These are phyloP conservation scores for Mesaphorura yosii DNA, from an alignment of 1,140 invertebrate species.

Conservation along the genomic window DNA sequence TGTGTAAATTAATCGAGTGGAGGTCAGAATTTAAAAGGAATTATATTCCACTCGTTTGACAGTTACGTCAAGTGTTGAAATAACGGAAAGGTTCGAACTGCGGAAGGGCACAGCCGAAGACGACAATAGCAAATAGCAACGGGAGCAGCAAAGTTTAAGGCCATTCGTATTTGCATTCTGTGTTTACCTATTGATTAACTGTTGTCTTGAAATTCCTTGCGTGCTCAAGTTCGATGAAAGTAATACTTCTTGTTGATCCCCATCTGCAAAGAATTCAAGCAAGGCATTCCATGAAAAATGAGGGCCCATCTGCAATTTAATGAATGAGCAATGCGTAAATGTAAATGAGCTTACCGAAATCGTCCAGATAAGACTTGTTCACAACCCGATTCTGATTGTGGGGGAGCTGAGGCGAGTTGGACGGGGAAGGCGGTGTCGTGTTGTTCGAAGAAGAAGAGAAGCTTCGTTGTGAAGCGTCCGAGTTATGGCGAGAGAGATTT, in stretches of 20 bases:
- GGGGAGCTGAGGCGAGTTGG: slow-evolving; percentile 69
- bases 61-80: no score
- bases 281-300: not conserved
- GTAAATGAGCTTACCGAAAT: slow-evolving; percentile 21
- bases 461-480: slow-evolving; percentile 69
- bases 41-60: no score
- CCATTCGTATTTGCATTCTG: no score
- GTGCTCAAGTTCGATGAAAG: slow-evolving; percentile 45
- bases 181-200: slow-evolving; percentile 60
- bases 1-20: no score
- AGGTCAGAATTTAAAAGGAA: no score
- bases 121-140: not conserved
- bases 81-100: no score
- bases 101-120: no score
- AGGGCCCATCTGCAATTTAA: slow-evolving; percentile 6
- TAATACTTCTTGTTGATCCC: slow-evolving; percentile 36
- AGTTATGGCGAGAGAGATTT: slow-evolving; percentile 66
- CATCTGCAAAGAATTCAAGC: slow-evolving; percentile 25
- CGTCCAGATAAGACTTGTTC: slow-evolving; percentile 32
- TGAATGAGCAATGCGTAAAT: slow-evolving; percentile 10
- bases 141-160: not conserved
- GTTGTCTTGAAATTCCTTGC: slow-evolving; percentile 71
- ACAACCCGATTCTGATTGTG: slow-evolving; percentile 31
- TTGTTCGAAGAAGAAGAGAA: slow-evolving; percentile 47
- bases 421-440: slow-evolving; percentile 53